Base-by-base conservation (phyloP, 2,113 vertebrate genomes). In the Carassius auratus region DNA sequence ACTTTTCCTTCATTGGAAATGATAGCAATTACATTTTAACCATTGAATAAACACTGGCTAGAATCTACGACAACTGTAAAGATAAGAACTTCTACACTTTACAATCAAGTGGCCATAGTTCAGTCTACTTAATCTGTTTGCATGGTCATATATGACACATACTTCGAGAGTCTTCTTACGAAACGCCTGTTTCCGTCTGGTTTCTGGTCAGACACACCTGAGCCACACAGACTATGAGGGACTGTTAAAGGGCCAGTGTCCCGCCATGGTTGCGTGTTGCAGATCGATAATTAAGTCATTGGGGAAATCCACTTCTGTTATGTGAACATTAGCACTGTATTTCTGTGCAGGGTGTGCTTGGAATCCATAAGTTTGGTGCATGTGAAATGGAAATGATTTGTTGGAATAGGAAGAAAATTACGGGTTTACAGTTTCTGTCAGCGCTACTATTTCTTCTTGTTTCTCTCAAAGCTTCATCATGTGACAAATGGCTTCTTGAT, bases 61-160 rank as follows among this genome's bases (percentile, higher is more conserved):
- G 21, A 62, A 76, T 69, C 55, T 74, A 64, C 64, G 61, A 12
- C 57, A 36, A 30, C 36, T 71, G 42, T 74, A 82, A 85, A 79
- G 83, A 85, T 89, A 89, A 87, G 42, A 64, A 50, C 64, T 52
- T 79, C 74, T 75, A n/a, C 45, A 48, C 42, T 85, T 62, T 57
- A 66, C 12, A n/a, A 17, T 62, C 68, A 52, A 76, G 42, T 73
- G 87, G 62, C 77, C 85, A 88, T 38, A 88, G 87, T 86, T 82
- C 83, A 86, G 66, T 52, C n/a, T 61, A 12, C 14, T 30, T 85
- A 80, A 83, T 66, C 66, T 83, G 66, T 38, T 13, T 59, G 17
- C 23, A 42, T 50, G 42, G 61, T 48, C 57, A 66, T 75, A 48
- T 48, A 75, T 69, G 78, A 77, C 61, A 81, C 68, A 64, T 45